phyloP scores from a whole-genome alignment of 2,797 vertebrate genomes.

The Clamator glandarius region DNA sequence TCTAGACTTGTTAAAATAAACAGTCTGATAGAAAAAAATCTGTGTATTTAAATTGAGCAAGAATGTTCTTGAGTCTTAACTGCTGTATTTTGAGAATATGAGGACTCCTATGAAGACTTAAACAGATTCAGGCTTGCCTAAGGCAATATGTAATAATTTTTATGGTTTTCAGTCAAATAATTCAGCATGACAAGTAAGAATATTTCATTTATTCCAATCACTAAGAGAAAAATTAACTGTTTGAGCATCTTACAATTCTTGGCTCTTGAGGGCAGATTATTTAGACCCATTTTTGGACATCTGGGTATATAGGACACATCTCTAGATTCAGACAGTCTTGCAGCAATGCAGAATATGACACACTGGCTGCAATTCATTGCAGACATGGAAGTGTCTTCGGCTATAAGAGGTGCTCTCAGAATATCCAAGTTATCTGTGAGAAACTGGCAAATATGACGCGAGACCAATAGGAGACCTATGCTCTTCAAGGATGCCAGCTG shows the following conservation, averaged over 20 bases:
- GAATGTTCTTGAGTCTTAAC: neutral
- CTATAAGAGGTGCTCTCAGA: neutral
- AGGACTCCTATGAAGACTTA: constrained; percentile 21
- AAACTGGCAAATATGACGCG: neutral
- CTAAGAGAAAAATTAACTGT: constrained; percentile 24
- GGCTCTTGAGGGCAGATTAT: neutral
- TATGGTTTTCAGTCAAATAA: constrained; percentile 47
- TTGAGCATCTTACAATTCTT: neutral
- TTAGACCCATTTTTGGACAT: neutral
- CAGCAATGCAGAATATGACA: neutral
- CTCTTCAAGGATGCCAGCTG: neutral
- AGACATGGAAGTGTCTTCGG: neutral
- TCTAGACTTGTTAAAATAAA: neutral
- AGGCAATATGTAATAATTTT: constrained; percentile 34
- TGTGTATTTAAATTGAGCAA: constrained; percentile 21
- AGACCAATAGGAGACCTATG: neutral
- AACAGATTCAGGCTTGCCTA: constrained; percentile 27
- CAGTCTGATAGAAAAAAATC: neutral
- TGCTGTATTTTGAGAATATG: constrained; percentile 33
- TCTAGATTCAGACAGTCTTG: neutral
- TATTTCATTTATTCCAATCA: constrained; percentile 18
- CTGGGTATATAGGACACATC: neutral
- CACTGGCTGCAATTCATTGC: neutral
- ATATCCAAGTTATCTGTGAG: neutral
- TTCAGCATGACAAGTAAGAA: constrained; percentile 18